A percentile compares a stretch with the other conserved stretches of the same genome.
Evolutionary conservation across 2,797 vertebrate genomes (phyloP).

Genomic region (Denticeps clupeoides): DNA sequence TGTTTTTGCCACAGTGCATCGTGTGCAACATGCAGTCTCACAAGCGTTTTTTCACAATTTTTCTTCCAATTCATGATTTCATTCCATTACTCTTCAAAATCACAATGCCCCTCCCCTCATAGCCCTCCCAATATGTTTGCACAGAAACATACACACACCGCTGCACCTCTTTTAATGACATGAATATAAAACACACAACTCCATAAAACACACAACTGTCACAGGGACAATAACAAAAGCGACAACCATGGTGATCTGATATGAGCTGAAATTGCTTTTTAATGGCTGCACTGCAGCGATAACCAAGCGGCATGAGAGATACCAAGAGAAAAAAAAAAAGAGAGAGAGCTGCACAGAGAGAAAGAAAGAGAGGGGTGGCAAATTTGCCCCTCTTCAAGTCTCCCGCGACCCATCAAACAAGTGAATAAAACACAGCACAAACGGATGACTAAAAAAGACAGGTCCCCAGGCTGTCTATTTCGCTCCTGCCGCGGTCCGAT

Average conservation of each 20-base stretch:
- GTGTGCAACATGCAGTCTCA: too few species aligned
- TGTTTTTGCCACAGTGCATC: too few species aligned
- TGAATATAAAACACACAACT: slow-evolving; percentile 3
- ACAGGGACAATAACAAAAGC: slow-evolving; percentile 18
- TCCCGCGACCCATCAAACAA: slow-evolving; percentile 57
- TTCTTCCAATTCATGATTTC: too few species aligned
- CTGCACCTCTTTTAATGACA: slow-evolving; percentile 1
- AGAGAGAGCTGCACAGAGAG: not conserved
- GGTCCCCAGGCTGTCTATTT: slow-evolving; percentile 44
- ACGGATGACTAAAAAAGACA: slow-evolving; percentile 73
- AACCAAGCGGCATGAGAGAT: not conserved
- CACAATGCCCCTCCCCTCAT: too few species aligned
- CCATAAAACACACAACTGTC: slow-evolving; percentile 2
- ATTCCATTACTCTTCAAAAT: too few species aligned
- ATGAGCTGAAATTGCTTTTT: slow-evolving; percentile 1
- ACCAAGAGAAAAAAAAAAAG: slow-evolving; percentile 23
- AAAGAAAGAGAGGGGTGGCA: slow-evolving; percentile 10
- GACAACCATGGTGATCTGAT: slow-evolving; percentile 47
- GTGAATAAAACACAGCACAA: slow-evolving; percentile 60
- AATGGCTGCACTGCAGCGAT: slow-evolving; percentile 16
- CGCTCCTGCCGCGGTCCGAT: slow-evolving; percentile 28
- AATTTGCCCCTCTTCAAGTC: slow-evolving; percentile 14
- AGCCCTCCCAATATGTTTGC: not conserved
- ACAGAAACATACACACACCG: not conserved
- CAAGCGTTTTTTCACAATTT: too few species aligned